Evolutionary conservation across 1,140 invertebrate genomes (phyloP).

Genomic region (Teleopsis dalmanni): DNA sequence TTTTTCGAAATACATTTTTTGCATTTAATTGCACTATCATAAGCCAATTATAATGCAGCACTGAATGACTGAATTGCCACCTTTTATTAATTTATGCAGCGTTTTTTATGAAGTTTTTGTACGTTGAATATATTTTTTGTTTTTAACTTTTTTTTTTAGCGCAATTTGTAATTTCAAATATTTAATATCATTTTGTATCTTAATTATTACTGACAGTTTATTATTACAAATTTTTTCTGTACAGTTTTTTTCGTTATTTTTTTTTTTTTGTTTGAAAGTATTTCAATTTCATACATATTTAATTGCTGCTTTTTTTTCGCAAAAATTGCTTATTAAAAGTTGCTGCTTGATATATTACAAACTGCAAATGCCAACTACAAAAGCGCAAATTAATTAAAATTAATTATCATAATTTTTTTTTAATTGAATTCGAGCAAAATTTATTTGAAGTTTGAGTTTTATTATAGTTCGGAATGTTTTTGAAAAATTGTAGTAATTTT

Average conservation of each 20-base stretch:
- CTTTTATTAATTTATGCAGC: neutral
- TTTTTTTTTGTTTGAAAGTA: neutral
- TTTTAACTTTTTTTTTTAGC: neutral
- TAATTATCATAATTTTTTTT: neutral
- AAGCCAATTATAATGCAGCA: neutral
- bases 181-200: neutral
- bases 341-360: neutral
- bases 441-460: too few relatives aligned
- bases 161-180: conserved; percentile 1
- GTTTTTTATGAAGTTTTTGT: neutral
- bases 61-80: neutral
- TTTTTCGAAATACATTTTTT: neutral
- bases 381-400: neutral
- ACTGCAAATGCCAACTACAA: neutral
- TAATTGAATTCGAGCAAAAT: neutral
- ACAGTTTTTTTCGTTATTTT: neutral
- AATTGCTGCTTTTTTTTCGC: neutral
- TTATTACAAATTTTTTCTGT: neutral
- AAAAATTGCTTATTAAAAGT: neutral
- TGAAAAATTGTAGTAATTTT: too few relatives aligned
- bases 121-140: neutral
- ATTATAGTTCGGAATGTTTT: too few relatives aligned
- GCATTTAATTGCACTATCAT: conserved; percentile 1
- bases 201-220: conserved; percentile 8
- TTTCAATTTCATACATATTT: too few relatives aligned